A percentile compares a stretch with the other conserved stretches of the same genome.
Evolutionary conservation across 2,113 vertebrate species (phyloP).

Genomic region (Corapipo altera): DNA sequence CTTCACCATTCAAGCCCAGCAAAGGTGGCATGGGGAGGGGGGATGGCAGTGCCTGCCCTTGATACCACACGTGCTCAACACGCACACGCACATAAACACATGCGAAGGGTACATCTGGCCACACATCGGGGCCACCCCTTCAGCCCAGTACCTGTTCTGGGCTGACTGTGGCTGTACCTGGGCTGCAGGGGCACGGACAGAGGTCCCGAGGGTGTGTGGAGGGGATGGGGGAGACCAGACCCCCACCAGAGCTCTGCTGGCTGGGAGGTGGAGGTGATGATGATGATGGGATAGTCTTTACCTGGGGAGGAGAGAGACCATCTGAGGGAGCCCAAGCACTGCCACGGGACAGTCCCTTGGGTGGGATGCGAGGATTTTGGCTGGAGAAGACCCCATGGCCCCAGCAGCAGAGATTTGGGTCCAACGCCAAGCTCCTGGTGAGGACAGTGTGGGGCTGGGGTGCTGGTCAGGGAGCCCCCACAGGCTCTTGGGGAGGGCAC

Average conservation of each 20-base stretch:
- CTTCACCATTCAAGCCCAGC: neutral
- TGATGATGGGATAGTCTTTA: neutral
- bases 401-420: neutral
- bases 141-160: neutral
- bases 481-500: neutral
- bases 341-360: neutral
- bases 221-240: neutral
- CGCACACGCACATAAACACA: neutral
- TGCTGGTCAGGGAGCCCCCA: neutral
- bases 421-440: neutral
- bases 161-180: neutral
- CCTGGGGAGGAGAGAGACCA: neutral
- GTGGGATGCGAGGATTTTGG: neutral
- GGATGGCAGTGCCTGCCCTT: neutral
- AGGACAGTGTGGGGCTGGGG: fast-evolving
- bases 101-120: neutral
- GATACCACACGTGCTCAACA: neutral
- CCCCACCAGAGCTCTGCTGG: neutral
- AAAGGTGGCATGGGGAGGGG: neutral
- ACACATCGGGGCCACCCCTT: fast-evolving
- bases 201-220: neutral
- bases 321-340: neutral
- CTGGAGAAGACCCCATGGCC: neutral
- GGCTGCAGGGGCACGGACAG: neutral
- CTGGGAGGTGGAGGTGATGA: neutral